Percentiles rank a stretch among this genome's conserved stretches.
Conservation (phyloP, 1,140 invertebrate genomes). For the Nomia melanderi region DNA sequence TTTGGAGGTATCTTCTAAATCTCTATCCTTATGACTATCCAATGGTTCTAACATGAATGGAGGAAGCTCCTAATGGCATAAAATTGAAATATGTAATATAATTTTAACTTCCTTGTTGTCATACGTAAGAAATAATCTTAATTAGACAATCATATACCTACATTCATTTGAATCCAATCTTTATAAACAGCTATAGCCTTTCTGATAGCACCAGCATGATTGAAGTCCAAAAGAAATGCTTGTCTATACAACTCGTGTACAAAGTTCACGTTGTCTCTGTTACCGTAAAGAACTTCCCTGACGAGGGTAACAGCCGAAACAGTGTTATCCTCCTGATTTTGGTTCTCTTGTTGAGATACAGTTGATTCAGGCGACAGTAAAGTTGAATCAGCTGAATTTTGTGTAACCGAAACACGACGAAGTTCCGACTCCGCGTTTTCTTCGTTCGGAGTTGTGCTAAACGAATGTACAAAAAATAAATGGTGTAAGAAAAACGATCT, state of each 20-base stretch:
- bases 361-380: conserved; percentile 72
- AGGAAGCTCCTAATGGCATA: conserved; percentile 84
- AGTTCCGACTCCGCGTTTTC: conserved; percentile 74
- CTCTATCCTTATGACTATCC: conserved; percentile 81
- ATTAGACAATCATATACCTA: conserved; percentile 76
- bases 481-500: neutral
- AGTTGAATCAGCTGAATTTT: conserved; percentile 71
- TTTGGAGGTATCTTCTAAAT: conserved; percentile 67
- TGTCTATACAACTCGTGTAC: conserved; percentile 96
- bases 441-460: conserved; percentile 73
- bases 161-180: conserved; percentile 96
- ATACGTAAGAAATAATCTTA: neutral
- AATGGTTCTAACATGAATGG: conserved; percentile 93
- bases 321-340: conserved; percentile 73
- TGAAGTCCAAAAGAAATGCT: conserved; percentile 94
- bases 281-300: conserved; percentile 92
- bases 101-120: neutral
- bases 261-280: conserved; percentile 96
- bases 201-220: conserved; percentile 92
- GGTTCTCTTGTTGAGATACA: conserved; percentile 67
- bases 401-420: conserved; percentile 75
- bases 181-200: conserved; percentile 96
- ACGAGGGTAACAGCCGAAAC: conserved; percentile 84
- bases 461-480: neutral
- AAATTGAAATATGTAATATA: conserved; percentile 6